Conservation (phyloP, 2,113 vertebrate species). For the Sinocyclocheilus anophthalmus region DNA sequence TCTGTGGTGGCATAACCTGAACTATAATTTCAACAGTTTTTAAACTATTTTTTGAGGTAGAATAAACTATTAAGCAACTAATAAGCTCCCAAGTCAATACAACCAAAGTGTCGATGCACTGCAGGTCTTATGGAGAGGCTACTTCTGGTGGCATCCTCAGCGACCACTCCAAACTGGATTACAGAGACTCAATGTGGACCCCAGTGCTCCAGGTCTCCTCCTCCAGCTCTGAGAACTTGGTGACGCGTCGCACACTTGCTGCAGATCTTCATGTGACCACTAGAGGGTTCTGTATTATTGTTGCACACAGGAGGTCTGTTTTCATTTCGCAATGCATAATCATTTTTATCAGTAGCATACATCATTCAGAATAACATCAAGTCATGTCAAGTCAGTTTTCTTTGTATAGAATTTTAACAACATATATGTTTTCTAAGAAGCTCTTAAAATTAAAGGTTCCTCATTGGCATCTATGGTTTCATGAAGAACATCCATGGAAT, state of each 20-base stretch:
- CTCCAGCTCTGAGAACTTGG: slow-evolving; percentile 61
- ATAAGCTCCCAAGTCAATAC: background rate
- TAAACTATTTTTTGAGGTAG: slow-evolving; percentile 33
- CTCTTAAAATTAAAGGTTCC: background rate
- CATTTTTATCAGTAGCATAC: background rate
- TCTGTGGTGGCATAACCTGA: background rate
- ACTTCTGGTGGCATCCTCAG: slow-evolving; percentile 62
- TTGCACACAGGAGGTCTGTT: background rate
- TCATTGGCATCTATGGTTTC: too few relatives aligned
- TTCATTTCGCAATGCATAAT: background rate
- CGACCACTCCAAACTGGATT: slow-evolving; percentile 58
- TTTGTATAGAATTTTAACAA: background rate
- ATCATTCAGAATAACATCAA: background rate
- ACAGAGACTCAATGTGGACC: slow-evolving; percentile 59
- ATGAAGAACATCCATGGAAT: too few relatives aligned
- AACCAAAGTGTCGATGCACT: slow-evolving; percentile 39
- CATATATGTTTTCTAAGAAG: background rate
- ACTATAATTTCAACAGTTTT: background rate
- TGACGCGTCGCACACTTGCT: slow-evolving; percentile 55
- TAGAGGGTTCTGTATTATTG: slow-evolving; percentile 50
- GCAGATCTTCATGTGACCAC: slow-evolving; percentile 55
- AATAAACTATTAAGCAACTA: background rate
- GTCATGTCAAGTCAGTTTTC: background rate
- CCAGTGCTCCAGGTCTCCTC: slow-evolving; percentile 70
- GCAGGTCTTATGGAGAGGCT: slow-evolving; percentile 46